Evolutionary conservation across 2,113 vertebrate species (phyloP).

Genomic region (Falco punctatus): DNA sequence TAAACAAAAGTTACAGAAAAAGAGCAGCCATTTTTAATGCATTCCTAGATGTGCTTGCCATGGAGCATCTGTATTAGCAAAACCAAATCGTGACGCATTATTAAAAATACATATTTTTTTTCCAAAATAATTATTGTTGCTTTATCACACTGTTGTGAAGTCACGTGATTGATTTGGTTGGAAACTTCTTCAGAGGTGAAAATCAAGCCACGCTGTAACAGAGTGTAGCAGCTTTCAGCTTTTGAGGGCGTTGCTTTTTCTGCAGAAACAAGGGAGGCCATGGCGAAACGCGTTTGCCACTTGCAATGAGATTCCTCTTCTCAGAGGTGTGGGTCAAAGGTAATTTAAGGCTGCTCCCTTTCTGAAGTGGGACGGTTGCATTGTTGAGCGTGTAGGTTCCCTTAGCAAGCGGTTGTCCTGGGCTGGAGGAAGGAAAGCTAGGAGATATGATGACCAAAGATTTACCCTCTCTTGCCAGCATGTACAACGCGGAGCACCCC

Average conservation of each 20-base stretch:
- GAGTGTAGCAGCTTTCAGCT: background rate
- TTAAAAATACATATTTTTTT: background rate
- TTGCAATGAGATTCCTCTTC: background rate
- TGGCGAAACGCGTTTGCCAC: background rate
- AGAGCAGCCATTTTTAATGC: background rate
- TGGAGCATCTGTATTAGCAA: background rate
- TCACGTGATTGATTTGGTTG: background rate
- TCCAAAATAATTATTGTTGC: background rate
- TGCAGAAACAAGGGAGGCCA: background rate
- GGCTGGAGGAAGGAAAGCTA: background rate
- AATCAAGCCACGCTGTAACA: background rate
- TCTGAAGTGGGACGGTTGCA: background rate
- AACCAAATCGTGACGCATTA: background rate
- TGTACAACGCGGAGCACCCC: background rate
- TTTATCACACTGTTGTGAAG: background rate
- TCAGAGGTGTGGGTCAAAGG: background rate
- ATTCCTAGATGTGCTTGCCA: background rate
- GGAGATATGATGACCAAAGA: fast-evolving
- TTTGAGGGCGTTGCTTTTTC: background rate
- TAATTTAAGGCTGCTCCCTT: background rate
- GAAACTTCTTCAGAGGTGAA: background rate
- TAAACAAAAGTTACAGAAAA: background rate
- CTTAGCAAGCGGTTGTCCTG: background rate
- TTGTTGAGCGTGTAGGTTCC: background rate
- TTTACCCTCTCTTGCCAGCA: background rate